Evolutionary conservation across 1,140 invertebrate species (phyloP), one percentile per base, ranked within the genome.

Genomic region (Plectus sambesii): DNA sequence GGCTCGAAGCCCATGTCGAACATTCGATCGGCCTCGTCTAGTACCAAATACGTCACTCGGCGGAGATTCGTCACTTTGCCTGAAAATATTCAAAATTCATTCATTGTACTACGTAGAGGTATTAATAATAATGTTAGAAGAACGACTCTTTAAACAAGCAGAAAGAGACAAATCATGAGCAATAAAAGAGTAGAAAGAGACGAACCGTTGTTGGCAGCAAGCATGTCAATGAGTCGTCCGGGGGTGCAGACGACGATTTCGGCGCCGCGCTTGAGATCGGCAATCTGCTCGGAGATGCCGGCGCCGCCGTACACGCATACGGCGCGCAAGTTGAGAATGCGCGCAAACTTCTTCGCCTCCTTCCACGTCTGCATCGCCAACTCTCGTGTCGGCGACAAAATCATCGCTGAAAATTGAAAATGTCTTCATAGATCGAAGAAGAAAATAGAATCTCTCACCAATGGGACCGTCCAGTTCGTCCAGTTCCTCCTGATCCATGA

Each of bases 1-100:
- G 93, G 93, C 73, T 98, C 93, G 72, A 99, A 99, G 15, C 93
- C 93, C 89, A 98, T 96, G 68, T 99, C 94, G 68, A 99, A 99
- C 93, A 98, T 98, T 27, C 94, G 75, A 72, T 99, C 94, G 1
- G 94, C 94, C 73, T 99, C 94, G 72, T 99, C 94, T 2, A 99
- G 71, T 0, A 99, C 93, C 26, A 97, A 80, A 69, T 97, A 99
- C 0, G 92, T 98, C 24, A 92, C 87, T 27, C 94, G 73, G 22
- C 84, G 75, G 29, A 98, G 73, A 76, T 99, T 99, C 0, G 94
- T 99, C 0, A 98, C 93, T 53, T 87, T 78, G 0, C 79, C 78
- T 79, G 56, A 27, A 72, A 64, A 43, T n/a, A n/a, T n/a, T n/a
- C n/a, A n/a, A 50, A 51, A 54, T 42, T n/a, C n/a, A n/a, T n/a